phyloP scores from a whole-genome alignment of 2,888 invertebrate species.

The Drosophila meridionalis region DNA sequence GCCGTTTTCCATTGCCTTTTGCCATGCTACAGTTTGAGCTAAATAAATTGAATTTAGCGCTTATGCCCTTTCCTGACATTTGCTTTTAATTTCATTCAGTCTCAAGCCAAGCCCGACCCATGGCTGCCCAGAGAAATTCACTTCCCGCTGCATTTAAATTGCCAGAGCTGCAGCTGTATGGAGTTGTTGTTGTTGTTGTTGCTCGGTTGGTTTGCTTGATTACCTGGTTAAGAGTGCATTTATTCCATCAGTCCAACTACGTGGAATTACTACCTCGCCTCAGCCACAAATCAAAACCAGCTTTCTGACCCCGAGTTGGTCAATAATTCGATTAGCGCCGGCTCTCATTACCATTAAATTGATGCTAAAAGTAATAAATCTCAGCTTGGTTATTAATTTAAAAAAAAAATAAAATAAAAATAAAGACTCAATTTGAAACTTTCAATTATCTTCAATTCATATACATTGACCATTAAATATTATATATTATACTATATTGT shows the following conservation, averaged over 20 bases:
- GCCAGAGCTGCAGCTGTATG: slow-evolving; percentile 29
- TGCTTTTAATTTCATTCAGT: slow-evolving; percentile 73
- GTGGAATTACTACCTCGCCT: background rate
- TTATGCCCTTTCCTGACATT: slow-evolving; percentile 71
- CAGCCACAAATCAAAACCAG: slow-evolving; percentile 16
- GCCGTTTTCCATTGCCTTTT: slow-evolving; percentile 21
- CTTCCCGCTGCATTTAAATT: slow-evolving; percentile 46
- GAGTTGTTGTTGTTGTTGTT: slow-evolving; percentile 23
- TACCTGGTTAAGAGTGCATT: slow-evolving; percentile 57
- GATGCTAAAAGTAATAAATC: slow-evolving; percentile 2
- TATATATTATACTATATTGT: no score
- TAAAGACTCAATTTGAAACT: no score
- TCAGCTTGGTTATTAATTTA: background rate
- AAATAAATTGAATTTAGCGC: slow-evolving; percentile 77
- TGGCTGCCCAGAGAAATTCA: slow-evolving; percentile 27
- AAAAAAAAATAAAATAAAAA: no score
- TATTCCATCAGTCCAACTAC: slow-evolving; percentile 18
- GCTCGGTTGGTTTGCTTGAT: slow-evolving; percentile 56
- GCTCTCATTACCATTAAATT: slow-evolving; percentile 43
- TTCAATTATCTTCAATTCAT: no score
- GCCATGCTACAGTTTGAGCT: slow-evolving; percentile 53
- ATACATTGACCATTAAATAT: no score
- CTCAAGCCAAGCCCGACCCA: slow-evolving; percentile 49
- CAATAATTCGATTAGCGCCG: slow-evolving; percentile 39
- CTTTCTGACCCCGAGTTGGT: slow-evolving; percentile 36